Base-by-base conservation (phyloP, 2,888 invertebrate species). In the Drosophila prolongata region DNA sequence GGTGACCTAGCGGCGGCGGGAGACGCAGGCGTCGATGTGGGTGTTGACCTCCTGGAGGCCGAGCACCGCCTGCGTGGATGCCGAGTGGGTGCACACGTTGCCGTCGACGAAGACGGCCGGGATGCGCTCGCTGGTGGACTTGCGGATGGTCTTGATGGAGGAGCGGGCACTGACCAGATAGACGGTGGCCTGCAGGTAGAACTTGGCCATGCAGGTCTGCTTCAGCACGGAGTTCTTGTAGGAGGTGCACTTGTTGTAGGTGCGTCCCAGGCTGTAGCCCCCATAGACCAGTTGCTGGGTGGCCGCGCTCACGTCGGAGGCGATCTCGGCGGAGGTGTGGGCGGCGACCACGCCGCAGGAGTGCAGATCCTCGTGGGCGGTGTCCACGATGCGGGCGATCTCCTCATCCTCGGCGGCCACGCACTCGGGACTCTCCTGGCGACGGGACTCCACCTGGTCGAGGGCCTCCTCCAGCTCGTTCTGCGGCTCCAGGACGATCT, bases 201-300 rank as follows among this genome's bases (percentile, higher is more conserved):
- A 73, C 44, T 75, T 78, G 46, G 80, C 52, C 73, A 80, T 80
- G 67, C 90, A 90, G 27, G 76, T 11, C 10, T 56, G 62, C n/a
- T 60, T 67, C 6, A 84, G 30, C 1, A 83, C 24, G 0, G n/a
- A 0, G 42, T 75, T 85, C 37, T 77, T 86, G 38, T 87, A 76
- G 1, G 4, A 52, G 24, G 76, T 59, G 76, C 91, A 90, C 42
- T 69, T 84, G 24, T 76, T 67, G 47, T 84, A 86, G 50, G 77
- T 78, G 27, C 3, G 13, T 0, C 64, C 16, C n/a, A 90, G 16
- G 10, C 58, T 69, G 54, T 78, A 80, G 59, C 90, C 84, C 16
- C 80, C 91, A 35, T 66, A 89, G 30, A 81, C 57, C 54, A 90
- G 49, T 44, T 90, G 90, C 42, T 90, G 81, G 0, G 77, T 77